phyloP scores from a whole-genome alignment of 2,888 invertebrate species.

The Lacanobia wlatinum region DNA sequence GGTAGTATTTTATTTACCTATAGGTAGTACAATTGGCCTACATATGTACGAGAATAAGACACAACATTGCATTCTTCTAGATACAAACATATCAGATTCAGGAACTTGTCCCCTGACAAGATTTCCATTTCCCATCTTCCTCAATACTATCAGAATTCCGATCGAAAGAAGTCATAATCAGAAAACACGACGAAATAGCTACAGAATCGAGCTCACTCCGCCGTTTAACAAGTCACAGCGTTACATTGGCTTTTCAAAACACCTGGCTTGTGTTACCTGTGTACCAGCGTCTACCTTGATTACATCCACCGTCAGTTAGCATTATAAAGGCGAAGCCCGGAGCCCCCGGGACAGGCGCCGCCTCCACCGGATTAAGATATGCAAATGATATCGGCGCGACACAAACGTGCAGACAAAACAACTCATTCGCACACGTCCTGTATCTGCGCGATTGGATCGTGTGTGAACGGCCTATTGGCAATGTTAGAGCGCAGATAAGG shows the following conservation, averaged over 20 bases:
- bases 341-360: conserved; percentile 63
- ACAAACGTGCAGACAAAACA: conserved; percentile 69
- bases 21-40: too few relatives aligned
- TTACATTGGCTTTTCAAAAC: conserved; percentile 49
- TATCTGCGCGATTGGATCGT: conserved; percentile 64
- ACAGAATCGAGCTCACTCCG: conserved; percentile 33
- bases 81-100: neutral
- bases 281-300: conserved; percentile 42
- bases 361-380: conserved; percentile 77
- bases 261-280: conserved; percentile 40
- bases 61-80: neutral
- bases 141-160: conserved; percentile 29
- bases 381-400: conserved; percentile 71
- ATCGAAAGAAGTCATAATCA: conserved; percentile 56
- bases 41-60: too few relatives aligned
- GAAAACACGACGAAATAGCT: conserved; percentile 30
- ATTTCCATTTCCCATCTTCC: conserved; percentile 25
- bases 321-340: conserved; percentile 65
- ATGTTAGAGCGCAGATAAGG: conserved; percentile 55
- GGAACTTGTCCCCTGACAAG: conserved; percentile 3
- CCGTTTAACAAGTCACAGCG: conserved; percentile 42
- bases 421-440: conserved; percentile 64
- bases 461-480: conserved; percentile 61
- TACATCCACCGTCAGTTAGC: conserved; percentile 60
- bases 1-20: too few relatives aligned